Conservation (phyloP, 2,113 vertebrate genomes). For the Mystacornis crossleyi region DNA sequence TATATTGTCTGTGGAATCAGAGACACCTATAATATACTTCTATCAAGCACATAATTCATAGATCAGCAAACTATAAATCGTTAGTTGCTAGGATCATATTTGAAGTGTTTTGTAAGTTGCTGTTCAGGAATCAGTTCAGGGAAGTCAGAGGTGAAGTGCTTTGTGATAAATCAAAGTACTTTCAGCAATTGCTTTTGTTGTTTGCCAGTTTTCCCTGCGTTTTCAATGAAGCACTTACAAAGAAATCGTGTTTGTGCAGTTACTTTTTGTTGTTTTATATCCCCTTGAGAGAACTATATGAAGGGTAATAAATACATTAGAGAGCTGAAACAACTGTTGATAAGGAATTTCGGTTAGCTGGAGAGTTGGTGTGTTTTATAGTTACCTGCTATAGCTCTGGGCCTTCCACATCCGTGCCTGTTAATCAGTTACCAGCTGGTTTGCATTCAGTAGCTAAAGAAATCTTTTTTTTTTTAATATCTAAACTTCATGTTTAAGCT, state of each 20-base stretch:
- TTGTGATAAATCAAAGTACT: conserved; percentile 22
- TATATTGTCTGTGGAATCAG: not conserved
- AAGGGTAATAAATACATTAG: conserved; percentile 53
- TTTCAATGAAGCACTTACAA: not conserved
- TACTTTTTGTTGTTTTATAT: conserved; percentile 30
- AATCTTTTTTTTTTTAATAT: not conserved
- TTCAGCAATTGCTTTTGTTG: not conserved
- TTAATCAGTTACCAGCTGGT: conserved; percentile 56
- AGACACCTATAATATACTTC: not conserved
- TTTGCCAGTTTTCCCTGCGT: not conserved
- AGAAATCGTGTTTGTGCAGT: not conserved
- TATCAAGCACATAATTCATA: not conserved
- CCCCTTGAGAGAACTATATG: not conserved
- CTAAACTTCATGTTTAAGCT: not conserved
- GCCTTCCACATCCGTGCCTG: conserved; percentile 1
- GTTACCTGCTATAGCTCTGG: not conserved
- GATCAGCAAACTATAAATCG: not conserved
- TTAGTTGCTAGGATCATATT: not conserved
- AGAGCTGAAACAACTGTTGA: not conserved
- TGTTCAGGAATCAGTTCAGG: not conserved
- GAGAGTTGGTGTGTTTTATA: not conserved
- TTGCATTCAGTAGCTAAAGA: conserved; percentile 18
- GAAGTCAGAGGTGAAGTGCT: not conserved
- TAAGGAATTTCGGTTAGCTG: conserved; percentile 54
- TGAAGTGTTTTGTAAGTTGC: not conserved